Conservation (phyloP, 1,140 invertebrate species). For the Odontomachus brunneus region DNA sequence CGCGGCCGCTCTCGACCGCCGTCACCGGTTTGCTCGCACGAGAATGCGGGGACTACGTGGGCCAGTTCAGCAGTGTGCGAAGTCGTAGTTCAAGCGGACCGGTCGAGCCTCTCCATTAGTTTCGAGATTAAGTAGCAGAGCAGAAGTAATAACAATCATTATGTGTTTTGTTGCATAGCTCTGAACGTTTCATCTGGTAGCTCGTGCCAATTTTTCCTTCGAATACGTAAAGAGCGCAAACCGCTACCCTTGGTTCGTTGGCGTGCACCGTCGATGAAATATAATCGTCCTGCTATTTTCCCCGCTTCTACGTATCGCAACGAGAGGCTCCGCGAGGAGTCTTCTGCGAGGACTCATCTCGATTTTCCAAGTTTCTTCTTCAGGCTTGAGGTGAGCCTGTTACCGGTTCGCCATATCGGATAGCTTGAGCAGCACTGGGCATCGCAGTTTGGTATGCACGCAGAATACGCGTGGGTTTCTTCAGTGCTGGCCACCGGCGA, state of each 20-base stretch:
- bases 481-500: conserved; percentile 65
- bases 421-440: conserved; percentile 40
- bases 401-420: conserved; percentile 8
- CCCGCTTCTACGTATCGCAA: too few species aligned
- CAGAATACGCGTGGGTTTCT: conserved; percentile 70
- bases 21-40: conserved; percentile 58
- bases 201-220: too few species aligned
- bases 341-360: neutral
- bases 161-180: too few species aligned
- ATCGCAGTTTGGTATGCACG: conserved; percentile 65
- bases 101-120: conserved; percentile 45
- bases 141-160: too few species aligned
- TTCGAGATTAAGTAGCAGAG: neutral
- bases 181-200: too few species aligned
- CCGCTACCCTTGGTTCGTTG: too few species aligned
- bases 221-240: too few species aligned
- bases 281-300: too few species aligned
- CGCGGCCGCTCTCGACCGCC: conserved; percentile 18
- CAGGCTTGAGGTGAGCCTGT: neutral
- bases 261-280: too few species aligned
- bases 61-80: conserved; percentile 38
- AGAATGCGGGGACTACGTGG: conserved; percentile 68
- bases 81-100: neutral
- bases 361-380: neutral
- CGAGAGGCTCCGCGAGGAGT: neutral